Evolutionary conservation across 2,888 invertebrate species (phyloP), one percentile per base, ranked within the genome.

Genomic region (Noctua pronuba): DNA sequence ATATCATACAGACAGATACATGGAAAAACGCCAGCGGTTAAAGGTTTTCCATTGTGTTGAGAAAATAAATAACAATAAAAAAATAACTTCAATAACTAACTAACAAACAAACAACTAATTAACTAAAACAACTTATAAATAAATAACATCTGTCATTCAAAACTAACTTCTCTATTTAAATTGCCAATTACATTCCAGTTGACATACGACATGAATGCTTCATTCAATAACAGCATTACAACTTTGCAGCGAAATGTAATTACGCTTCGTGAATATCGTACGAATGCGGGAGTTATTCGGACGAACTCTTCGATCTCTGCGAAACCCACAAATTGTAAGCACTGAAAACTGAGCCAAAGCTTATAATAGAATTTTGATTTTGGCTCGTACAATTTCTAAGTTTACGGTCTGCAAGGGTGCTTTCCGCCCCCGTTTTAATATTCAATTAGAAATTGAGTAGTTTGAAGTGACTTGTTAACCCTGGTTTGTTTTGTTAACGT

Each of bases 351-450:
- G 44, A 83, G 35, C 58, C 66, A 64, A 64, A 55, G 64, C 41
- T 71, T 81, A 46, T 72, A 65, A 82, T 73, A 78, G 65, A 83
- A 83, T 69, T 83, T 78, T 83, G 83, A 83, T 83, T 44, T n/a
- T n/a, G n/a, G 72, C 68, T 69, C n/a, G 60, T 62, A 73, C 46
- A 82, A 77, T 83, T 78, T 60, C 49, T 24, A 72, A 71, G 67
- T 81, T 83, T 67, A 64, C 38, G 46, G 70, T 62, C 55, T 72
- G 24, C n/a, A 28, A 68, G 64, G 55, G 82, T 69, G 35, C 35
- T 69, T 55, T 7, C n/a, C 16, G 18, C 24, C 31, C 31, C 35
- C 18, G 24, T 35, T 58, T 13, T 67, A 64, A 35, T 58, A 65
- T 41, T 69, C 8, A 66, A 68, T 82, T 76, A 65, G 35, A 62